phyloP scores from a whole-genome alignment of 1,140 invertebrate species.

The Caligus rogercresseyi region DNA sequence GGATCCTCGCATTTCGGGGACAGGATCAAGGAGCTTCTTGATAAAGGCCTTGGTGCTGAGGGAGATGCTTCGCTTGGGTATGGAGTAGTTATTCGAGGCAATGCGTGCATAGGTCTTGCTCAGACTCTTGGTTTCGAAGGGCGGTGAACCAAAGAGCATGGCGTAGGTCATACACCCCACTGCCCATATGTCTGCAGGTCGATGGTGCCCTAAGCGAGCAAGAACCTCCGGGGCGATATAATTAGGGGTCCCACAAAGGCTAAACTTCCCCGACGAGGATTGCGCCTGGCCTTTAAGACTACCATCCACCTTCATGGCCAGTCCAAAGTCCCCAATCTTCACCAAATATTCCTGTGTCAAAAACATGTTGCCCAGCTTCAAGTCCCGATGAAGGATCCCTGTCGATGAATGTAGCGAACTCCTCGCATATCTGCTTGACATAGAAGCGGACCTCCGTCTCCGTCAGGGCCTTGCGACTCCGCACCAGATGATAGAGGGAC shows the following conservation, averaged over 20 bases:
- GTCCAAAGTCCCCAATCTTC: conserved; percentile 95
- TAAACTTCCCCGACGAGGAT: conserved; percentile 28
- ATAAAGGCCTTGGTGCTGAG: conserved; percentile 60
- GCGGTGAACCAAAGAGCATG: conserved; percentile 76
- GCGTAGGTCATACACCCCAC: conserved; percentile 45
- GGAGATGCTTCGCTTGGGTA: conserved; percentile 47
- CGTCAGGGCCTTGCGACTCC: conserved; percentile 75
- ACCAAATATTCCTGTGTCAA: conserved; percentile 81
- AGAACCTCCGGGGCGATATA: conserved; percentile 94
- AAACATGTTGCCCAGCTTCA: conserved; percentile 93
- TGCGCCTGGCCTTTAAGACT: too few species aligned
- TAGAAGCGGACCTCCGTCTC: conserved; percentile 91
- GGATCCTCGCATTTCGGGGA: conserved; percentile 58
- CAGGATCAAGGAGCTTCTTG: conserved; percentile 56
- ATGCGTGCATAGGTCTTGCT: conserved; percentile 82
- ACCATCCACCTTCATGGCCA: conserved; percentile 50
- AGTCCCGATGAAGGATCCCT: conserved; percentile 86
- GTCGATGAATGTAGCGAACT: conserved; percentile 76
- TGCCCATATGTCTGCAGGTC: conserved; percentile 92
- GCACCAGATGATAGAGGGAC: conserved; percentile 47
- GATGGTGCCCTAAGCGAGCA: conserved; percentile 80
- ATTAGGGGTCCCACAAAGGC: conserved; percentile 91
- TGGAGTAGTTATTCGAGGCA: conserved; percentile 74
- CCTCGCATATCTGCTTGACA: conserved; percentile 80
- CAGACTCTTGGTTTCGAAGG: conserved; percentile 64